Conservation (phyloP, 2,888 invertebrate species). For the Netelia inedita region DNA sequence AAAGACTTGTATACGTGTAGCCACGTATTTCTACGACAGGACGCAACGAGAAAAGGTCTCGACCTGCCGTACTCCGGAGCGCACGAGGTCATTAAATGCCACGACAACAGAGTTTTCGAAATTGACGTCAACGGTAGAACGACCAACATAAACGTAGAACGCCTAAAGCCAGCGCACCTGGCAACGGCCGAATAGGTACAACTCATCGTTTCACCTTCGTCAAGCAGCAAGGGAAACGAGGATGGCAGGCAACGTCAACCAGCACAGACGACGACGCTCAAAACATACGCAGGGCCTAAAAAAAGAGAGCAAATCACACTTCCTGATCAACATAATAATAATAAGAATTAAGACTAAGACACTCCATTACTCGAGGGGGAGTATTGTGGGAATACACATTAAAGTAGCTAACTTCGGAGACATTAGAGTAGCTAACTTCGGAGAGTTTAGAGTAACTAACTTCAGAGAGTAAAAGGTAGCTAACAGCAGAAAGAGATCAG, state of each 20-base stretch:
- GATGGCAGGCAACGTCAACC: neutral
- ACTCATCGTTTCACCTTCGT: no score
- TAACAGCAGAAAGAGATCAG: no score
- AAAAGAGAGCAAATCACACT: no score
- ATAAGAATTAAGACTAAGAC: no score
- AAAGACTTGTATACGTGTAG: conserved; percentile 18
- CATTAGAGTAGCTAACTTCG: no score
- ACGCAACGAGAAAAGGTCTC: conserved; percentile 21
- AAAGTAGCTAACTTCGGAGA: no score
- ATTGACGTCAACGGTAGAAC: neutral
- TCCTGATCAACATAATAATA: no score
- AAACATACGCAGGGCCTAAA: conserved; percentile 3
- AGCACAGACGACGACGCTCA: neutral
- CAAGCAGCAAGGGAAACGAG: neutral
- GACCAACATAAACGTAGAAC: conserved; percentile 16
- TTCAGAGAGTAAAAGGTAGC: no score
- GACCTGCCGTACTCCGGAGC: conserved; percentile 44
- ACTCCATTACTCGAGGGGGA: no score
- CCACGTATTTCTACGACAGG: conserved; percentile 15
- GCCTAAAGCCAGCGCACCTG: conserved; percentile 13
- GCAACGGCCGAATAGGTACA: neutral
- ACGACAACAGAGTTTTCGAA: conserved; percentile 28
- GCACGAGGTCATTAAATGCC: conserved; percentile 16
- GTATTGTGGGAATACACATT: no score
- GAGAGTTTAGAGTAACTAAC: no score